Evolutionary conservation across 2,888 invertebrate genomes (phyloP).

Genomic region (Tridacna gigas): DNA sequence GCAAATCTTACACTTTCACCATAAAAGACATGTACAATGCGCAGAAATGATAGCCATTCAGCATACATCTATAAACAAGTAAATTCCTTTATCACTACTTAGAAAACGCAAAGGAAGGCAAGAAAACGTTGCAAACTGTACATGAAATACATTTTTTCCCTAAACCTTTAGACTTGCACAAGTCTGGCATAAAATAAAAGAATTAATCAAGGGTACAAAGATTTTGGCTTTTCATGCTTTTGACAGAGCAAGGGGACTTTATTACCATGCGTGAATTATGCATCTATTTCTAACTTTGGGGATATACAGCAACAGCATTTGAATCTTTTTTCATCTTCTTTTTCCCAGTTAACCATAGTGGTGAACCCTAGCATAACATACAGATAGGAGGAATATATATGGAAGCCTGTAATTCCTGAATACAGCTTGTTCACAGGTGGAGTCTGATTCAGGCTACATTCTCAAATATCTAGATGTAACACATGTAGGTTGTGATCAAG

Average conservation of each 20-base stretch:
- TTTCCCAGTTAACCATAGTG: not conserved
- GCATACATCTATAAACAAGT: too few species aligned
- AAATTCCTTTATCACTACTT: too few species aligned
- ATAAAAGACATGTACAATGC: too few species aligned
- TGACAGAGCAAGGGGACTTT: not conserved
- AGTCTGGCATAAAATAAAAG: not conserved
- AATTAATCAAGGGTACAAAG: too few species aligned
- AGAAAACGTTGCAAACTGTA: not conserved
- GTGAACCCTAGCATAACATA: not conserved
- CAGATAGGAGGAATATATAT: not conserved
- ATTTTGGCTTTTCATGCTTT: not conserved
- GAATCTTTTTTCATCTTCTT: not conserved
- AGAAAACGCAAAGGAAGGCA: not conserved
- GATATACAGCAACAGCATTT: not conserved
- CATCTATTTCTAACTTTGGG: not conserved
- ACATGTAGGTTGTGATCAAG: too few species aligned
- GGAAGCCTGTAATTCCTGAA: not conserved
- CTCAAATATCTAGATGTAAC: too few species aligned
- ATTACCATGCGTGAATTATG: not conserved
- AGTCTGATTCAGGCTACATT: too few species aligned
- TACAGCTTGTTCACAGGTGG: not conserved
- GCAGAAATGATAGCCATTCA: too few species aligned
- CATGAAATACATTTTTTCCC: not conserved
- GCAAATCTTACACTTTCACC: too few species aligned
- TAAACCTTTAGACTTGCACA: not conserved